Conservation (phyloP, 2,797 vertebrate genomes). For the Bradypus variegatus region DNA sequence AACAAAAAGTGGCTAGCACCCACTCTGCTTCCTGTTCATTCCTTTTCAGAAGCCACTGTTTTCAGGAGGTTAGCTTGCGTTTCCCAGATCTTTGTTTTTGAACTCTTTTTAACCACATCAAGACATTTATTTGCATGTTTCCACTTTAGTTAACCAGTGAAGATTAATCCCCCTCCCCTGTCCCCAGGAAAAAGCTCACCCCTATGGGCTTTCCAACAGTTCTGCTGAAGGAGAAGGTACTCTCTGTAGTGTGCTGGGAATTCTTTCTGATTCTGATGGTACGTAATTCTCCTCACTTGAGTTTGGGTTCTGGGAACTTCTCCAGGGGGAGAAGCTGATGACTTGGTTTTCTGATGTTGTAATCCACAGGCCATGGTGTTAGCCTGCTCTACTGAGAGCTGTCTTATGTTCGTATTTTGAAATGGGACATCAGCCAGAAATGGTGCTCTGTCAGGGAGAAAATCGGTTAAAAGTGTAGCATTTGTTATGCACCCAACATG, state of each 20-base stretch:
- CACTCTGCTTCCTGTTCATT: conserved; percentile 50
- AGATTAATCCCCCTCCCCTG: neutral
- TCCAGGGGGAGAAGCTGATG: conserved; percentile 47
- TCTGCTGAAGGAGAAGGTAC: conserved; percentile 9
- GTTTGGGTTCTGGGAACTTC: conserved; percentile 50
- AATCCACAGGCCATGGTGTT: conserved; percentile 39
- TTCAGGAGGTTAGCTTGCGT: conserved; percentile 40
- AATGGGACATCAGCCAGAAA: conserved; percentile 24
- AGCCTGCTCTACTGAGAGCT: conserved; percentile 12
- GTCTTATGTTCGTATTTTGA: conserved; percentile 35
- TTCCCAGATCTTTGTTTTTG: conserved; percentile 39
- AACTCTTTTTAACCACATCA: conserved; percentile 15
- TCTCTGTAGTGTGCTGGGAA: conserved; percentile 41
- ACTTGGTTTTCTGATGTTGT: conserved; percentile 57
- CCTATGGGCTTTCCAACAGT: neutral
- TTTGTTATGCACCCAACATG: conserved; percentile 36
- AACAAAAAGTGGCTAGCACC: conserved; percentile 41
- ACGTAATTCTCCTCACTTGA: conserved; percentile 44
- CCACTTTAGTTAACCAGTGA: conserved; percentile 35
- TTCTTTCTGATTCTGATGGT: conserved; percentile 47
- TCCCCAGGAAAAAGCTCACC: conserved; percentile 6
- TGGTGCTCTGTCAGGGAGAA: neutral
- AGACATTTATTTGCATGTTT: conserved; percentile 41
- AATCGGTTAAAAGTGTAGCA: conserved; percentile 1
- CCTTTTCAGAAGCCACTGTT: conserved; percentile 32